Evolutionary conservation across 2,797 vertebrate species (phyloP).

Genomic region (Crenuchus spilurus): DNA sequence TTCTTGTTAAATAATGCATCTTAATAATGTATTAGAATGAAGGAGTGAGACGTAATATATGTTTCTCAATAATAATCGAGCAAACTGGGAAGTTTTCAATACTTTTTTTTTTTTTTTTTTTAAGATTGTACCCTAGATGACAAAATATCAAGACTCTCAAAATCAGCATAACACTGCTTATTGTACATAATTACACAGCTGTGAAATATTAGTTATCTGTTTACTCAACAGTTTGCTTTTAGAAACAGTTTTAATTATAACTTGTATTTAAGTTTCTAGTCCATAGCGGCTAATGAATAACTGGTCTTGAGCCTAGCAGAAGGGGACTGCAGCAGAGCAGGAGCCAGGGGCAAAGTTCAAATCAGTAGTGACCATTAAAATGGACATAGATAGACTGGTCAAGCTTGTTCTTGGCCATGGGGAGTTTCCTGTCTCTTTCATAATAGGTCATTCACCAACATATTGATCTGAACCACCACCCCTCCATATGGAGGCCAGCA

Average conservation of each 20-base stretch:
- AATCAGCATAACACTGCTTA: neutral
- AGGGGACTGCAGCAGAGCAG: conserved; percentile 2
- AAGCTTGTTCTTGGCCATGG: conserved; percentile 47
- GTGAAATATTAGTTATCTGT: neutral
- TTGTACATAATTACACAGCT: neutral
- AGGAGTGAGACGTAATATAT: no score
- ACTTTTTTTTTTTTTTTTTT: neutral
- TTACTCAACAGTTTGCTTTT: neutral
- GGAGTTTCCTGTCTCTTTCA: conserved; percentile 31
- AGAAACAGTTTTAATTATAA: neutral
- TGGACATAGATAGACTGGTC: conserved; percentile 59
- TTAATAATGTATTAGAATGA: conserved; percentile 1
- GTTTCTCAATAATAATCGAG: neutral
- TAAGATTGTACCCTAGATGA: neutral
- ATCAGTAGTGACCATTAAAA: conserved; percentile 56
- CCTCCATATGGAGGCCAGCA: conserved; percentile 64
- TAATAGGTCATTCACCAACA: conserved; percentile 60
- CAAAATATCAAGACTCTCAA: neutral
- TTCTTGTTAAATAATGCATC: neutral
- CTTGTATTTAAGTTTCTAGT: neutral
- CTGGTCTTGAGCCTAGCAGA: neutral
- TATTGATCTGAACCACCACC: conserved; percentile 66
- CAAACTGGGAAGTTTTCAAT: no score
- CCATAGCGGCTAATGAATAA: neutral
- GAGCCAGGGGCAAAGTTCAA: conserved; percentile 37